phyloP scores from a whole-genome alignment of 2,888 invertebrate species.

The Hymenopus coronatus region DNA sequence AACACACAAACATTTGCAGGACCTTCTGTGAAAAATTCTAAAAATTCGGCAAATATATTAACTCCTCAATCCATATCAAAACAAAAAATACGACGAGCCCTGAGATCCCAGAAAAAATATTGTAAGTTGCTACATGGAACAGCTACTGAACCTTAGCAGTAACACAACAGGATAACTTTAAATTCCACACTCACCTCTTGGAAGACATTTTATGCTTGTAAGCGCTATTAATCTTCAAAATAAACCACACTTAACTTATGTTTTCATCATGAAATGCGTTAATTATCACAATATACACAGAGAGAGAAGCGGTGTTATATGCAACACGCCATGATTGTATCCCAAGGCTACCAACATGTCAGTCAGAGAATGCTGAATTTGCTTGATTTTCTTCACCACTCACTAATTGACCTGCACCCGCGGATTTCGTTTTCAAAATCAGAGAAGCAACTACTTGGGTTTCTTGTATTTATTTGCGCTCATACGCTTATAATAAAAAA shows the following conservation, averaged over 20 bases:
- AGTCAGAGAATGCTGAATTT: not conserved
- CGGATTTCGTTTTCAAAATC: not conserved
- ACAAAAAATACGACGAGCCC: not conserved
- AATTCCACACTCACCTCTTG: slow-evolving; percentile 15
- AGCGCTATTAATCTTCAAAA: not conserved
- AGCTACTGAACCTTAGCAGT: not conserved
- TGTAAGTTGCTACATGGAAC: not conserved
- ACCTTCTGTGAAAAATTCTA: not conserved
- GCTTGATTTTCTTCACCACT: not conserved
- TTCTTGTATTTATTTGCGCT: not conserved
- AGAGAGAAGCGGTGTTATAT: slow-evolving; percentile 14
- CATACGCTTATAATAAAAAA: not conserved
- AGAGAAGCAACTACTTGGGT: not conserved
- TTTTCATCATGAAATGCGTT: slow-evolving; percentile 20
- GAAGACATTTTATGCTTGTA: slow-evolving; percentile 21
- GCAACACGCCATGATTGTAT: slow-evolving; percentile 19
- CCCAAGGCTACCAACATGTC: slow-evolving; percentile 11
- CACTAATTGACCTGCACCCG: not conserved
- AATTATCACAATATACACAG: slow-evolving; percentile 20
- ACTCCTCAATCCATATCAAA: not conserved
- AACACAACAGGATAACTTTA: not conserved
- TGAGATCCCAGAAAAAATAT: not conserved
- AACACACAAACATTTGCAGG: not conserved
- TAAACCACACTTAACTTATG: slow-evolving; percentile 11
- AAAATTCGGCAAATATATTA: not conserved